Conservation (phyloP, 2,113 vertebrate species). For the Hydrochoerus hydrochaeris region DNA sequence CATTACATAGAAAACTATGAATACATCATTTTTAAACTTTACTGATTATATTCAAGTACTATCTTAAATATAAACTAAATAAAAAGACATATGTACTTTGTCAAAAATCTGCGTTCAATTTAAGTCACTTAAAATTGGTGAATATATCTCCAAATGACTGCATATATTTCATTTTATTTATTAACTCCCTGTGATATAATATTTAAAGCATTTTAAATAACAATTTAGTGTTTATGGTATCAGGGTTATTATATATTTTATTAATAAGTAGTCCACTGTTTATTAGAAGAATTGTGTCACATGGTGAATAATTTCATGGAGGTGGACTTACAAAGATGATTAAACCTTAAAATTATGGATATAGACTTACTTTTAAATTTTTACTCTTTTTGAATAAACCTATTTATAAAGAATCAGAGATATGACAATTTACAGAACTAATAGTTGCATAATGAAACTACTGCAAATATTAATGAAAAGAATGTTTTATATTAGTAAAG, state of each 20-base stretch:
- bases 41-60: not conserved
- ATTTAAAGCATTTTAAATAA: not conserved
- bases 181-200: not conserved
- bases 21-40: not conserved
- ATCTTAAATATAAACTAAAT: not conserved
- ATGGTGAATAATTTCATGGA: not conserved
- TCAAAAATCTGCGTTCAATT: not conserved
- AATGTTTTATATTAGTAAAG: not conserved
- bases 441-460: not conserved
- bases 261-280: constrained; percentile 38
- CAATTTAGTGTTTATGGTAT: not conserved
- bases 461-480: constrained; percentile 27
- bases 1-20: not conserved
- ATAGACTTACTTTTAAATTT: not conserved
- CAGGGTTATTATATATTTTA: constrained; percentile 12
- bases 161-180: not conserved
- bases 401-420: not conserved
- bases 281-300: constrained; percentile 12
- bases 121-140: not conserved
- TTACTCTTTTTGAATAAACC: not conserved
- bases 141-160: not conserved
- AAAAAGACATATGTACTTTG: not conserved
- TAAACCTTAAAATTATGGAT: not conserved
- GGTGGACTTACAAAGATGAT: not conserved
- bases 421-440: constrained; percentile 1